Conservation (phyloP, 2,797 vertebrate genomes). For the Decapterus maruadsi region DNA sequence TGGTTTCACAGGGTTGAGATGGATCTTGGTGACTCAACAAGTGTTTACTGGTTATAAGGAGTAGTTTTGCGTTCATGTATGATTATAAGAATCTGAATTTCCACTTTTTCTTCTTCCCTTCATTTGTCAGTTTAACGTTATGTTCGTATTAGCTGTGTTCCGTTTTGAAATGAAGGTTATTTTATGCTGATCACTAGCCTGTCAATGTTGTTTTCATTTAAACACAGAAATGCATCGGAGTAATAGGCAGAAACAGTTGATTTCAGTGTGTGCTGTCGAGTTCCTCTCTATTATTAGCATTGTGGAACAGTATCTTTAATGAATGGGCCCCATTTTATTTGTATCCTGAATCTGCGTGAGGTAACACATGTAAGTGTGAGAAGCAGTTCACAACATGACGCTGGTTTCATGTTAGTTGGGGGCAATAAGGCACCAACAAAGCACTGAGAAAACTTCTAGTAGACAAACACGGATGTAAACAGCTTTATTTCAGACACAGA, state of each 20-base stretch:
- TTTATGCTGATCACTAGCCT: neutral
- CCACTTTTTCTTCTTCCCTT: neutral
- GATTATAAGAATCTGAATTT: neutral
- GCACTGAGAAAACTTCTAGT: neutral
- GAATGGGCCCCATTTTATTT: neutral
- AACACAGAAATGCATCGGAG: neutral
- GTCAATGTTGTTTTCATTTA: neutral
- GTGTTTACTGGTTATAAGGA: constrained; percentile 13
- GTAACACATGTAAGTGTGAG: too few species aligned
- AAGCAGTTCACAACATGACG: too few species aligned
- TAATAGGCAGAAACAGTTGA: neutral
- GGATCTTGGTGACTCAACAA: constrained; percentile 29
- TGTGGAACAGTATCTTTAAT: neutral
- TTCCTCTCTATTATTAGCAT: neutral
- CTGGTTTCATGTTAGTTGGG: neutral
- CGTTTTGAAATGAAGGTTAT: neutral
- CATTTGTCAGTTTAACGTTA: neutral
- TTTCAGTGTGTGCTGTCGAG: neutral
- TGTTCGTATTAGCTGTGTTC: neutral
- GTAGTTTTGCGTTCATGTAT: neutral
- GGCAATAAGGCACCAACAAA: neutral
- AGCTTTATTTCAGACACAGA: neutral
- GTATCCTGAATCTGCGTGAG: neutral
- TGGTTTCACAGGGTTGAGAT: neutral
- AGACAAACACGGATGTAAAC: neutral